These are phyloP conservation scores for Trisateles emortualis DNA, from an alignment of 2,888 invertebrate species.

Conservation along the genomic window DNA sequence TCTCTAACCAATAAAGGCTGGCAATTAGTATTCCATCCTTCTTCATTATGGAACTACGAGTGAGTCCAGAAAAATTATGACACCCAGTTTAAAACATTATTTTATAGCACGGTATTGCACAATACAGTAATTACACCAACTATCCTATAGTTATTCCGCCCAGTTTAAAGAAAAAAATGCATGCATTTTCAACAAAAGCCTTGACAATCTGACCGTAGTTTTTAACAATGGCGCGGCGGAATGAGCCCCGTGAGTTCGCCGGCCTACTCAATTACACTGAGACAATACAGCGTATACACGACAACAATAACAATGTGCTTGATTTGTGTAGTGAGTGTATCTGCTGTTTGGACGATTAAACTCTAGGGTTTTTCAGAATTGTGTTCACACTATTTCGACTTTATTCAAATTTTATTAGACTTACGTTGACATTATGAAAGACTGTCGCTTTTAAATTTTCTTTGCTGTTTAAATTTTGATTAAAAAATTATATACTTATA, in stretches of 20 bases:
- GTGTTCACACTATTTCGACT: no score
- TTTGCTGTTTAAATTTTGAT: no score
- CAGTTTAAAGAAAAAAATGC: slow-evolving; percentile 21
- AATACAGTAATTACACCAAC: background rate
- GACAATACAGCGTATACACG: slow-evolving; percentile 42
- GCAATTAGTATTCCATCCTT: no score
- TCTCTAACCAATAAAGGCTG: no score
- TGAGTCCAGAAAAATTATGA: no score
- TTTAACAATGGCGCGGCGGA: slow-evolving; percentile 36
- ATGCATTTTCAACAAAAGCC: slow-evolving; percentile 36
- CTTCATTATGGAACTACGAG: no score
- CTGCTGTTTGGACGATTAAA: background rate
- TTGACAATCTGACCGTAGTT: slow-evolving; percentile 28
- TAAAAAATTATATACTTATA: no score
- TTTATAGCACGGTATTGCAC: no score
- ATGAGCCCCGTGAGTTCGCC: slow-evolving; percentile 39
- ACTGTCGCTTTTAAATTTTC: no score
- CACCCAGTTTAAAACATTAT: no score
- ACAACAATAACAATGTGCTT: slow-evolving; percentile 39
- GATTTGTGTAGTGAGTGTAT: slow-evolving; percentile 2
- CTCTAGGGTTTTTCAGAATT: background rate
- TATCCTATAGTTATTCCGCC: background rate
- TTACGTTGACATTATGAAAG: no score
- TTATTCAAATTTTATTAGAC: no score
- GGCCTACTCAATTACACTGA: slow-evolving; percentile 46